Percentiles rank a stretch among this genome's conserved stretches.
Evolutionary conservation across 2,888 invertebrate genomes (phyloP).

Genomic region (Sceliomorpha sp.): DNA sequence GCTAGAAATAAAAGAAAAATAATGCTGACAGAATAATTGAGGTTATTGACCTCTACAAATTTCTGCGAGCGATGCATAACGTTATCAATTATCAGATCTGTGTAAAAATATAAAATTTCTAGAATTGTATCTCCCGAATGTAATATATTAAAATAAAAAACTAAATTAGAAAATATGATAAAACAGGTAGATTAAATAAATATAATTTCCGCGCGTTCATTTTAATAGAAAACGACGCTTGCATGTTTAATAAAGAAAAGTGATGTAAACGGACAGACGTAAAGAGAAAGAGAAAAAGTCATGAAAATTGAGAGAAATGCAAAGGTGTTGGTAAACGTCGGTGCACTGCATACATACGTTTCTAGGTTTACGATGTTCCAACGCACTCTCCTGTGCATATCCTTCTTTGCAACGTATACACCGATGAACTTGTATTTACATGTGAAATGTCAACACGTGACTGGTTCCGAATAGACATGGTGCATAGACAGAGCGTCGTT

Average conservation of each 20-base stretch:
- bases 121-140: too few species aligned
- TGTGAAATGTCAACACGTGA: constrained; percentile 15
- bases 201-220: too few species aligned
- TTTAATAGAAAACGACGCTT: background rate
- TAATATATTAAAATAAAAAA: too few species aligned
- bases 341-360: constrained; percentile 1
- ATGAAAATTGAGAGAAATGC: constrained; percentile 3
- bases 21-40: too few species aligned
- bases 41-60: too few species aligned
- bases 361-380: constrained; percentile 18
- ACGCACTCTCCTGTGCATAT: constrained; percentile 7
- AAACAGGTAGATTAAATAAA: too few species aligned
- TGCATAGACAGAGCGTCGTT: background rate
- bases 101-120: too few species aligned
- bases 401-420: background rate
- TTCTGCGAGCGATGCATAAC: too few species aligned
- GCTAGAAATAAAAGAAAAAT: too few species aligned
- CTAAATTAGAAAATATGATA: too few species aligned
- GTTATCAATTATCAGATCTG: too few species aligned
- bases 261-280: background rate
- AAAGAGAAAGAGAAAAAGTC: background rate
- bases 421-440: background rate
- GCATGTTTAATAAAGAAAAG: background rate
- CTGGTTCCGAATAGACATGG: constrained; percentile 5
- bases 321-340: background rate